These are phyloP conservation scores for Hemaris fuciformis DNA, from an alignment of 2,888 invertebrate genomes.

Conservation along the genomic window DNA sequence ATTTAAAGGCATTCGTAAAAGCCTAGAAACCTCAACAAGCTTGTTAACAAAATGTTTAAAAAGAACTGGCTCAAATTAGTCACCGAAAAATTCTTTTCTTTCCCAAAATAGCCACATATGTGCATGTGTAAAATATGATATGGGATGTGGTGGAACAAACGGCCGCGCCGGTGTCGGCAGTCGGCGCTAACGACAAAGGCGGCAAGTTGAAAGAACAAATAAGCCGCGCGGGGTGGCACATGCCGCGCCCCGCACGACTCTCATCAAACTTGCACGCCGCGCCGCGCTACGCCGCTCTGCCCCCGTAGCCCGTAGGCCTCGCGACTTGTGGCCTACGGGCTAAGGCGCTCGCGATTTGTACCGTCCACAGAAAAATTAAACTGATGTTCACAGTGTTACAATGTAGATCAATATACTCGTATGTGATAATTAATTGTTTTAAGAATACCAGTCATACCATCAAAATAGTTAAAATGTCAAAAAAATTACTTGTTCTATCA, in stretches of 20 bases:
- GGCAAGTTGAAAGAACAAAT: slow-evolving; percentile 58
- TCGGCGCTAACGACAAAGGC: slow-evolving; percentile 23
- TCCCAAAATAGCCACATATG: background rate
- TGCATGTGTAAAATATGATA: background rate
- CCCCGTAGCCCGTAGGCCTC: slow-evolving; percentile 38
- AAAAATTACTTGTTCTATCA: too few relatives aligned
- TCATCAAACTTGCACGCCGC: slow-evolving; percentile 71
- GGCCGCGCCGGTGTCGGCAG: background rate
- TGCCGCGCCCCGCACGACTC: slow-evolving; percentile 48
- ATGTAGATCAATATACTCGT: too few relatives aligned
- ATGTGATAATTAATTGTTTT: too few relatives aligned
- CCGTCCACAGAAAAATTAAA: slow-evolving; percentile 31
- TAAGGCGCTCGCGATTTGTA: slow-evolving; percentile 45
- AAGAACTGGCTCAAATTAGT: background rate
- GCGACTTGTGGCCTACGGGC: slow-evolving; percentile 35
- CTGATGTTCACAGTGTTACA: too few relatives aligned
- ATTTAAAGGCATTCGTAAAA: background rate
- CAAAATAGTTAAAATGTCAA: too few relatives aligned
- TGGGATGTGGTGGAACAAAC: background rate
- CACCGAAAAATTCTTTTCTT: slow-evolving; percentile 5
- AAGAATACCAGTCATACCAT: too few relatives aligned
- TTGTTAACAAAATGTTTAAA: background rate
- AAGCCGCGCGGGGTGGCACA: slow-evolving; percentile 49
- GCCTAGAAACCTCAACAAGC: background rate
- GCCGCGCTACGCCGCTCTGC: background rate